Percentiles rank a stretch among this genome's conserved stretches.
phyloP scores from a whole-genome alignment of 35 echinoderm and acorn worm species.

The Heliocidaris erythrogramma region DNA sequence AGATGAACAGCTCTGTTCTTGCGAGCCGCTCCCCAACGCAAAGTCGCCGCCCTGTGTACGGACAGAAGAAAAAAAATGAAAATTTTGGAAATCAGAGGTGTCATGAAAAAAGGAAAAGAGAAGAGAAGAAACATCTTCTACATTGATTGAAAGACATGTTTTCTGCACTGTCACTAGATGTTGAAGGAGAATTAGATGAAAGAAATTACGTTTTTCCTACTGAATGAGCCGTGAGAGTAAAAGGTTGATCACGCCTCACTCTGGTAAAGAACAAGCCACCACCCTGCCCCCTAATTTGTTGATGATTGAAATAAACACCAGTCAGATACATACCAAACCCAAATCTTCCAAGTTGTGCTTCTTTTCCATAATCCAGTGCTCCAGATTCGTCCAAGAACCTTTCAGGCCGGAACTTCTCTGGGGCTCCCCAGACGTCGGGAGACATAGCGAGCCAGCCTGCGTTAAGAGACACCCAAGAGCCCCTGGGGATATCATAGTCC shows the following conservation, averaged over 20 bases:
- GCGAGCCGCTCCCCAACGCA: too few species aligned
- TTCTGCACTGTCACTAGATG: too few species aligned
- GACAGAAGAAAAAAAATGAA: too few species aligned
- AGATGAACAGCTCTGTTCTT: too few species aligned
- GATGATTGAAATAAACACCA: not conserved
- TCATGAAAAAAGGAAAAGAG: too few species aligned
- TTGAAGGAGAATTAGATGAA: too few species aligned
- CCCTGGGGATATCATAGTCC: conserved; percentile 50
- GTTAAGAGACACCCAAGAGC: conserved; percentile 56
- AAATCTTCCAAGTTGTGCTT: conserved; percentile 39
- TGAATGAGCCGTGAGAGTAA: not conserved
- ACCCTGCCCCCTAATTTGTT: not conserved
- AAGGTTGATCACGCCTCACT: not conserved
- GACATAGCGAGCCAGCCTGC: conserved; percentile 40
- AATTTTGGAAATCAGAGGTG: too few species aligned
- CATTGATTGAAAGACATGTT: too few species aligned
- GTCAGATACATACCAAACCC: conserved; percentile 43
- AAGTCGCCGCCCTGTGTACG: too few species aligned
- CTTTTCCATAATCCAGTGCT: not conserved
- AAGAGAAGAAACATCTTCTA: too few species aligned
- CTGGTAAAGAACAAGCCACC: not conserved
- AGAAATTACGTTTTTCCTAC: too few species aligned
- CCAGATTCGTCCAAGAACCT: conserved; percentile 60
- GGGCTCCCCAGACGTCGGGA: conserved; percentile 53
- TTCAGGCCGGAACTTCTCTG: conserved; percentile 68